Conservation (phyloP, 2,797 vertebrate species). For the Myoxocephalus aenaeus region DNA sequence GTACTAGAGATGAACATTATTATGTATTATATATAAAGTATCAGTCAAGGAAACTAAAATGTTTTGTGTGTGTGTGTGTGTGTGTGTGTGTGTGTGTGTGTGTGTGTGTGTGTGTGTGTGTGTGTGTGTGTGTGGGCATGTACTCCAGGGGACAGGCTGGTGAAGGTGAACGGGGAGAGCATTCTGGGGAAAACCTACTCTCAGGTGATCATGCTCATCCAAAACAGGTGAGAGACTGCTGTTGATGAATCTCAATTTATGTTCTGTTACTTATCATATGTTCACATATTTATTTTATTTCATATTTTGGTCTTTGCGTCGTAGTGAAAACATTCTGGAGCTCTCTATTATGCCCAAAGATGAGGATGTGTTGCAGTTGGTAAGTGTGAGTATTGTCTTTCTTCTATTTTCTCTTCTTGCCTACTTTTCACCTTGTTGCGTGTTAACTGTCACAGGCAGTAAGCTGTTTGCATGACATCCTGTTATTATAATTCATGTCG, state of each 20-base stretch:
- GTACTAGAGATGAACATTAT: background rate
- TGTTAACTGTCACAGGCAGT: background rate
- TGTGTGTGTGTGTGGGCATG: constrained; percentile 22
- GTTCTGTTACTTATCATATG: background rate
- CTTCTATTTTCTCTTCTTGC: constrained; percentile 65
- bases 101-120: constrained; percentile 30
- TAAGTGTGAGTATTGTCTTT: constrained; percentile 88
- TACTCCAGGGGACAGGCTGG: constrained; percentile 91
- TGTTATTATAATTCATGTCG: background rate
- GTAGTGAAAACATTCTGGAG: constrained; percentile 90
- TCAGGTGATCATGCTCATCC: constrained; percentile 95
- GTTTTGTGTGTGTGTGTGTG: no score
- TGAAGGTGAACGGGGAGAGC: constrained; percentile 95
- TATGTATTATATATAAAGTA: no score
- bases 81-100: background rate
- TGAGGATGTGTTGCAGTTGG: constrained; percentile 96
- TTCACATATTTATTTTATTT: background rate
- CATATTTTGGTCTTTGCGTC: background rate
- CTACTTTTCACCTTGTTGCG: constrained; percentile 14
- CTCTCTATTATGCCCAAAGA: constrained; percentile 97
- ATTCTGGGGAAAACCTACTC: constrained; percentile 96
- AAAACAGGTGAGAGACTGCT: constrained; percentile 88
- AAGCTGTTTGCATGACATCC: background rate
- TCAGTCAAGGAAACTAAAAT: no score
- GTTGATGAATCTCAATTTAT: background rate